Base-by-base conservation (phyloP, 1,140 invertebrate genomes). In the Melanaphis sacchari region DNA sequence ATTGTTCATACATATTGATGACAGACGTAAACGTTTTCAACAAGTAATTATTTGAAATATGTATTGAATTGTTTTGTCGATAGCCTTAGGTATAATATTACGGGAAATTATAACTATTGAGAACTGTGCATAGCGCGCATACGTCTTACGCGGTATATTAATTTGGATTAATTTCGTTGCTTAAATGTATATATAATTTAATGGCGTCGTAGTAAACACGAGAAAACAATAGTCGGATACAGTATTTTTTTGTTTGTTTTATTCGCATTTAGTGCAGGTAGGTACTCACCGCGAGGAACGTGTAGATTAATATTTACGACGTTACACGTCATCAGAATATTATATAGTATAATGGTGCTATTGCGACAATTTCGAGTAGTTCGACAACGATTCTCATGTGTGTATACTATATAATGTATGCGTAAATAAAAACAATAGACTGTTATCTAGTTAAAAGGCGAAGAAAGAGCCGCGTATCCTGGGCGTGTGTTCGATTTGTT, bases 281-380 rank as follows among this genome's bases (percentile, higher is more conserved):
- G 54, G 54, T 31, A 18, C 59, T 76, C 15, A n/a, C n/a, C 15
- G 11, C 31, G 59, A 76, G 31, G 59, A 82, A 82, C 76, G 76
- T 82, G 76, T 82, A 38, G 76, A 82, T 82, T 82, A 82, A 82
- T 82, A 38, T 82, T 82, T 82, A 82, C 36, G 22, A 82, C 21
- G 18, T 82, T 82, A 38, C 8, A 38, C 36, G 36, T 82, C 76
- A 82, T 82, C 36, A 76, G 31, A n/a, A 76, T n/a, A 76, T 76
- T 76, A 18, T 15, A 76, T n/a, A 18, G 76, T 81, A 22, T 81
- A 81, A 38, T 82, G 38, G 76, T 82, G 36, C 36, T 82, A 82
- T 82, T 82, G 36, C 36, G 36, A 38, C 76, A 36, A 38, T 82
- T 82, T 82, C 36, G 36, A 82, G 76, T 82, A 82, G 76, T 82